Evolutionary conservation across 2,797 vertebrate genomes (phyloP), one percentile per base, ranked within the genome.

Genomic region (Coracias cyanogaster): DNA sequence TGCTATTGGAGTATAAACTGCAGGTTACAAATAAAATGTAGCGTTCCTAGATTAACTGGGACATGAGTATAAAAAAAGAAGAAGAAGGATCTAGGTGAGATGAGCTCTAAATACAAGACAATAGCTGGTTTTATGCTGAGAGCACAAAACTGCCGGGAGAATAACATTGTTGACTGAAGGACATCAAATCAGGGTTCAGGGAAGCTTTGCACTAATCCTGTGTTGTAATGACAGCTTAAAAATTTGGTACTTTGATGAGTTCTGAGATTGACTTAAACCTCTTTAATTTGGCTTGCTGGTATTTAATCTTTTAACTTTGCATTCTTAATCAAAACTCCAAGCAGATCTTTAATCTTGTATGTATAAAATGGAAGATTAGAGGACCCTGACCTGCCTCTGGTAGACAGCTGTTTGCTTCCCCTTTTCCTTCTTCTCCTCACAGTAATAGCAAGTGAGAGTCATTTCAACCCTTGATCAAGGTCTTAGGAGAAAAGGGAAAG

Each of bases 231-330:
- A 98, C 98, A 98, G 98, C 98, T 99, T 98, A 98, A 98, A 98
- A 98, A 97, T 98, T 98, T 97, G 98, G 98, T 97, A 96, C 97
- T 98, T 98, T 98, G 99, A 99, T 99, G 99, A 99, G 98, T 99
- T 99, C 98, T 80, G 98, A 98, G 98, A 99, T 99, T 99, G 98
- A 98, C 91, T 98, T 98, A 99, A 99, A 99, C 98, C 98, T 98
- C 98, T 99, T 99, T 99, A 98, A 99, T 99, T 99, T 99, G 98
- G 98, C 98, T 98, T 97, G 93, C 98, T 94, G 95, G 97, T 97
- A 97, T 99, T 99, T 99, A 99, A 99, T 99, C 99, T 99, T 98
- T 98, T 98, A 98, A 99, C 98, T 98, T 98, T 98, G 98, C 96
- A 92, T 98, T 99, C 98, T 99, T 99, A 99, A 99, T 99, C 98